A percentile compares a stretch with the other conserved stretches of the same genome.
These are phyloP conservation scores for Xestoiulus laeticollis DNA, from an alignment of 2,888 invertebrate genomes.

Conservation along the genomic window DNA sequence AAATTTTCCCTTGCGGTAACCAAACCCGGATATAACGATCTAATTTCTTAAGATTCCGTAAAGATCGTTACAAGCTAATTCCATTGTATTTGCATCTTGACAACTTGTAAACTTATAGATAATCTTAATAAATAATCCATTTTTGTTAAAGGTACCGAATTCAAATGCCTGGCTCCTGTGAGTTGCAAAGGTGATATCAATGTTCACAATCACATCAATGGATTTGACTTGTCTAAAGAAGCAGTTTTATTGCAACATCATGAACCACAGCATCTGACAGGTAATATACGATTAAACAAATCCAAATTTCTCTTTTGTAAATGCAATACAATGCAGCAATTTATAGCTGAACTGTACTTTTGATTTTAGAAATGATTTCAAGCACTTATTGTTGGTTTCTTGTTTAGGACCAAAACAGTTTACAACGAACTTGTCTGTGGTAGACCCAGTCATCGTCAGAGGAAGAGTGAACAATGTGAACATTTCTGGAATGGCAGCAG, in stretches of 20 bases:
- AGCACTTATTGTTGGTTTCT: too few species aligned
- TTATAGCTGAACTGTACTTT: too few species aligned
- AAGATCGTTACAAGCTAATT: too few species aligned
- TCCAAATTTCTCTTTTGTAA: too few species aligned
- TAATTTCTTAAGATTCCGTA: too few species aligned
- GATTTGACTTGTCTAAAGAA: slow-evolving; percentile 30
- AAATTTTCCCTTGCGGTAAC: too few species aligned
- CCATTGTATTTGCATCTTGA: too few species aligned
- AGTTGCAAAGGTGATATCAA: neutral
- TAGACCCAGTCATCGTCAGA: neutral
- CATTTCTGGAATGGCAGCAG: neutral
- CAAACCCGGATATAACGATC: too few species aligned
- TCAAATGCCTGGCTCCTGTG: slow-evolving; percentile 44
- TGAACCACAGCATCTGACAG: slow-evolving; percentile 5
- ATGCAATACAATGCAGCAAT: too few species aligned
- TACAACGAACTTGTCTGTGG: neutral
- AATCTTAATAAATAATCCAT: too few species aligned
- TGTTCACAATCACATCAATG: neutral
- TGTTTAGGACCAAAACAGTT: neutral
- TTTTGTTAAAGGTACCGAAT: neutral
- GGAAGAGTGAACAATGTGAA: neutral
- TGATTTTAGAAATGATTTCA: too few species aligned
- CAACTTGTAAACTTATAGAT: too few species aligned
- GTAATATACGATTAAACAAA: neutral
- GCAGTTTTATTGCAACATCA: slow-evolving; percentile 29